Evolutionary conservation across 1,140 invertebrate species (phyloP).

Genomic region (Drosophila grimshawi): DNA sequence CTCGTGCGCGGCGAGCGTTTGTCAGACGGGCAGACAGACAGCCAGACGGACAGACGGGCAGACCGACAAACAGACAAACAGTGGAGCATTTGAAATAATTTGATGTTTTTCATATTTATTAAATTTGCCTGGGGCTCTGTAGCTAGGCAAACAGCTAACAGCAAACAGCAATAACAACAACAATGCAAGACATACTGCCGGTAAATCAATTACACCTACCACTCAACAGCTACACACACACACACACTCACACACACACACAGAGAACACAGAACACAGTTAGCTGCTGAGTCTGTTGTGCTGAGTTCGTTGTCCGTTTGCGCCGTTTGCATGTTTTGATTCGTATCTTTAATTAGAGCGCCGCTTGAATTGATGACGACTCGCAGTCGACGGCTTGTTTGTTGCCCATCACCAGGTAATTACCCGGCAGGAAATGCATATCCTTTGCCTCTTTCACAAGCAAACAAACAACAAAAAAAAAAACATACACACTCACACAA

Average conservation of each 20-base stretch:
- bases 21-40: conserved; percentile 42
- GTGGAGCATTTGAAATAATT: conserved; percentile 78
- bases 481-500: neutral
- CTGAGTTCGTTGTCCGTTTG: conserved; percentile 73
- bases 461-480: neutral
- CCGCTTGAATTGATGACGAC: conserved; percentile 76
- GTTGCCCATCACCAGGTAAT: conserved; percentile 76
- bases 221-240: conserved; percentile 48
- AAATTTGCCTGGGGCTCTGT: conserved; percentile 53
- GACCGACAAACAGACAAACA: conserved; percentile 54
- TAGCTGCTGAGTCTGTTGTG: conserved; percentile 28
- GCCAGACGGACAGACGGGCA: conserved; percentile 6
- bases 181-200: conserved; percentile 68
- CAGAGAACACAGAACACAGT: conserved; percentile 7
- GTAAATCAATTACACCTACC: conserved; percentile 76
- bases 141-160: conserved; percentile 55
- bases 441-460: conserved; percentile 16
- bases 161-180: conserved; percentile 33
- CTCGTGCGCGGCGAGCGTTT: conserved; percentile 70
- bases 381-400: conserved; percentile 76
- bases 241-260: conserved; percentile 31
- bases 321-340: conserved; percentile 73
- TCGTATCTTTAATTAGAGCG: conserved; percentile 79
- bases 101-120: conserved; percentile 83
- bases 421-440: conserved; percentile 80